Percentiles rank a stretch among this genome's conserved stretches.
These are phyloP conservation scores for Podarcis cretensis DNA, from an alignment of 2,113 vertebrate genomes.

Conservation along the genomic window DNA sequence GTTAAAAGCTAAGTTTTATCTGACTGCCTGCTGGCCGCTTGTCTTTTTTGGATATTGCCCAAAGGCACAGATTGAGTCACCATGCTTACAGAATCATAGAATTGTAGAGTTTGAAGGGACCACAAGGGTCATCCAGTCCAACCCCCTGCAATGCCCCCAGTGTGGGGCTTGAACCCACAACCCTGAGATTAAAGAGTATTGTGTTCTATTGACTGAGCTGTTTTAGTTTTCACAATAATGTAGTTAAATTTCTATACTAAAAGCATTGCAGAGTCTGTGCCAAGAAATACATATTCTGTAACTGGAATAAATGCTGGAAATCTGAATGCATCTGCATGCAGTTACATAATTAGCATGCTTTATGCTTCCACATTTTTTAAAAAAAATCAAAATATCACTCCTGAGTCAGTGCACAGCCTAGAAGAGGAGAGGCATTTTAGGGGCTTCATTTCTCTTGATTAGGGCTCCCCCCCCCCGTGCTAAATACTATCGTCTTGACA, in stretches of 20 bases:
- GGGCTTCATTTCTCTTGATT: background rate
- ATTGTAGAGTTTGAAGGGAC: too few species aligned
- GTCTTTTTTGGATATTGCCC: background rate
- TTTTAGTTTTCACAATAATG: background rate
- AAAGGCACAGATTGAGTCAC: background rate
- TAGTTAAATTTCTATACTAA: background rate
- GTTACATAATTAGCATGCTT: background rate
- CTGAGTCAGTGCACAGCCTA: background rate
- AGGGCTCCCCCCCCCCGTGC: background rate
- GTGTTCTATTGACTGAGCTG: too few species aligned
- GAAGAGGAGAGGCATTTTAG: background rate
- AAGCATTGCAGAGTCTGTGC: background rate
- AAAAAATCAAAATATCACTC: background rate
- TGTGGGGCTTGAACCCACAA: too few species aligned
- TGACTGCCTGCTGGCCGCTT: background rate
- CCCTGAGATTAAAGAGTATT: too few species aligned
- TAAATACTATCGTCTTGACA: background rate
- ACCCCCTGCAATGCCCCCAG: too few species aligned
- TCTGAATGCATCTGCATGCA: background rate
- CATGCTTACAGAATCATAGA: background rate
- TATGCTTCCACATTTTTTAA: background rate
- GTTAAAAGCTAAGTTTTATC: background rate
- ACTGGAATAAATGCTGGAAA: background rate
- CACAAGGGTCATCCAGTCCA: too few species aligned
- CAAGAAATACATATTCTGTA: background rate